Base-by-base conservation (phyloP, 2,888 invertebrate species). In the Julus scanicus region DNA sequence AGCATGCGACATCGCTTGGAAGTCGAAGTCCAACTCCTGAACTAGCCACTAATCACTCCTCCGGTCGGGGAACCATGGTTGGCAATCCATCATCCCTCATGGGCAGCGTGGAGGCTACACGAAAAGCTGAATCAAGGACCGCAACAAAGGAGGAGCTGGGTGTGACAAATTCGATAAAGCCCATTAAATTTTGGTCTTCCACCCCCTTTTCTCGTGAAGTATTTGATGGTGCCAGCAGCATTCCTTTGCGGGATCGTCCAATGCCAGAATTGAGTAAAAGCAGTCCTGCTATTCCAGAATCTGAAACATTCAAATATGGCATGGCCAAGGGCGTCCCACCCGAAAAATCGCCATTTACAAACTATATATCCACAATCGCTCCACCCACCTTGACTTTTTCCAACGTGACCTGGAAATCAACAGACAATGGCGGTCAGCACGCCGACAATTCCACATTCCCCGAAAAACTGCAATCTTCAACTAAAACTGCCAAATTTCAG, bases 181-280 rank as follows among this genome's bases (percentile, higher is more conserved):
- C 84, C 5, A 40, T 88, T 15, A 88, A 88, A 88, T 88, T 49
- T 53, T 88, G 88, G 88, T 88, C 88, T 49, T 88, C 88, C 40
- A 88, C 88, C 13, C 88, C 88, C 9, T 86, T 86, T 53, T 17
- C 49, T n/a, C 86, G 39, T 39, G 86, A 86, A 9, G 20, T 39
- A 11, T 9, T 86, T 17, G 49, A 86, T 86, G 29, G 86, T 29
- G 1, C 17, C 2, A 37, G 39, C 2, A 37, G 39, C 37, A 13
- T 53, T 0, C 48, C 48, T 11, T 15, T 53, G 15, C 40, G 5
- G 48, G 84, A 84, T 44, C 40, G 86, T 17, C 86, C 86, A 37
- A 86, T 53, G 39, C 57, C 37, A 53, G 86, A 20, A 49, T 49
- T 53, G 17, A 86, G 53, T 57, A 86, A 44, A 86, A 53, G 49